Evolutionary conservation across 2,113 vertebrate species (phyloP), one percentile per base, ranked within the genome.

Genomic region (Micronycteris hirsuta): DNA sequence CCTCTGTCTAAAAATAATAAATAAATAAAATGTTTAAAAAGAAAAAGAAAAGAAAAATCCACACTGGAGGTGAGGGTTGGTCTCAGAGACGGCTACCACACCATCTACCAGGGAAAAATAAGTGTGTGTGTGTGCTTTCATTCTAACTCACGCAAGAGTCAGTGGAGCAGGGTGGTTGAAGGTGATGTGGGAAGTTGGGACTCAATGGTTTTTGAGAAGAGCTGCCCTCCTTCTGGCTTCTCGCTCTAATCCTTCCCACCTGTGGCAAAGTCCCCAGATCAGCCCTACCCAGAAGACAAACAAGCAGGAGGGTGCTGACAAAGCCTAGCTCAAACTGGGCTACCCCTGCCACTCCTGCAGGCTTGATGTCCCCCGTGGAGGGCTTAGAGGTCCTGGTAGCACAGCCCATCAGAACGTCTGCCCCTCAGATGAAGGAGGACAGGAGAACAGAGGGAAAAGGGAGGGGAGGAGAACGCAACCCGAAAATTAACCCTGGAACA

Each of bases 261-360:
- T 91, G 76, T 88, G 77, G 41, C 54, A 95, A 41, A 91, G 71
- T 92, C 67, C 61, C n/a, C 43, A 95, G 63, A 86, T 41, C 61
- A 96, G 71, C 43, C 47, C 71, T 26, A 74, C 81, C 24, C 43
- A 94, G 88, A 95, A 95, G 61, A 86, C 73, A 93, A 95, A 85
- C 20, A 80, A 92, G 36, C 77, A 67, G 7, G 31, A 33, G 22
- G 33, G 1, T 89, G 71, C 54, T 86, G 73, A 89, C 73, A 91
- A 76, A 91, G 83, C 82, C 77, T 36, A 78, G 78, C 20, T 93
- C n/a, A 77, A 22, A 54, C 24, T 47, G 45, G 73, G 56, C 19
- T 80, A 45, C 24, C 80, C 31, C 54, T 86, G 41, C 71, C 45
- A 45, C 4, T 24, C 38, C 13, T 58, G 47, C 0, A 71, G n/a